Base-by-base conservation (phyloP, 2,113 vertebrate genomes). In the Taxidea taxus region DNA sequence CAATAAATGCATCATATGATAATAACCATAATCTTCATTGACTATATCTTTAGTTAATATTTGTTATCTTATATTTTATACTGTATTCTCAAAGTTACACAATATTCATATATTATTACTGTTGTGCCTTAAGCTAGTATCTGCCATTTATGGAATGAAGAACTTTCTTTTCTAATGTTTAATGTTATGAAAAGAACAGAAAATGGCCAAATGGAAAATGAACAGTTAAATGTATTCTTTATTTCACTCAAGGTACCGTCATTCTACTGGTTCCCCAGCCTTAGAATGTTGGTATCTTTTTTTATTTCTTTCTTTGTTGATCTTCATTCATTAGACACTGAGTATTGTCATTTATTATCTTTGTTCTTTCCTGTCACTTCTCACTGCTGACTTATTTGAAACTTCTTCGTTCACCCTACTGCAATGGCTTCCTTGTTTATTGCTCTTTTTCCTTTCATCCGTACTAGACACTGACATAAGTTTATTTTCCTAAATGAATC, bases 1-100 rank as follows among this genome's bases (percentile, higher is more conserved):
- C 49, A 90, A 66, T 78, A 78, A 12, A 47, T 58, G 44, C 27
- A 27, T 47, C 44, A 29, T 74, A 54, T 37, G n/a, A 70, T 56
- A 91, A 81, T 80, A 78, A 25, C 51, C 62, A 86, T n/a, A 42
- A 47, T 66, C 10, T 56, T 2, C 74, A 6, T 37, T 72, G 25
- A 37, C 47, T 89, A 4, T 72, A 58, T 74, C 21, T 90, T 11
- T 90, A 85, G 4, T 54, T 92, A 66, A 49, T 94, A 6, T 90
- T 74, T 77, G 27, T 70, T 68, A 34, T 84, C 37, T 96, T 49
- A 64, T 20, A 37, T 49, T 97, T 95, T 16, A 77, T 92, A 54
- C 49, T 91, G 8, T 78, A 97, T 93, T 96, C 21, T 89, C 75
- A 83, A 78, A 64, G 7, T 77, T 93, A 11, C 21, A 51, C 12